phyloP scores from a whole-genome alignment of 2,888 invertebrate genomes.

The Andrena praecox region DNA sequence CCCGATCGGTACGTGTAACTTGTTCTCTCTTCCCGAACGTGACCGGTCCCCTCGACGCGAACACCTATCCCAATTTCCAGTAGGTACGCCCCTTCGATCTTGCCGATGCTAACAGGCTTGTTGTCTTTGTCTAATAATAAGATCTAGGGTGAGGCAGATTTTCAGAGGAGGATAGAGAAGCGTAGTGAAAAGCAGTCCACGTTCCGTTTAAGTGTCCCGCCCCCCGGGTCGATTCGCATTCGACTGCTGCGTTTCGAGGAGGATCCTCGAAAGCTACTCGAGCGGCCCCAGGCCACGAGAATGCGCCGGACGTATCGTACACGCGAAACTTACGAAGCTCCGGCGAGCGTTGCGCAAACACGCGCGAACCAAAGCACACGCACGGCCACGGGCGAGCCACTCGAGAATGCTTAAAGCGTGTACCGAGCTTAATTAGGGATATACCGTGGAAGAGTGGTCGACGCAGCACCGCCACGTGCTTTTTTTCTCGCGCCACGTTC shows the following conservation, averaged over 20 bases:
- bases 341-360: conserved; percentile 50
- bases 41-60: no score
- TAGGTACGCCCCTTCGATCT: no score
- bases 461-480: conserved; percentile 74
- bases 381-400: conserved; percentile 41
- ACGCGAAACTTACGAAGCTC: conserved; percentile 51
- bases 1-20: neutral
- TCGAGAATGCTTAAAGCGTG: conserved; percentile 67
- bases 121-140: neutral
- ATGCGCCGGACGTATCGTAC: conserved; percentile 56
- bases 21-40: neutral
- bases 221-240: conserved; percentile 54
- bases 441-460: conserved; percentile 69
- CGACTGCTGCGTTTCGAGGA: conserved; percentile 66
- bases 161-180: neutral
- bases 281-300: conserved; percentile 63
- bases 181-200: conserved; percentile 1
- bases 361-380: conserved; percentile 40
- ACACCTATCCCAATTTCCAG: no score
- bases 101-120: no score
- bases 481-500: conserved; percentile 57
- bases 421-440: conserved; percentile 77
- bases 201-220: conserved; percentile 52
- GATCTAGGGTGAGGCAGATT: neutral
- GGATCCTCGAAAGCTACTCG: conserved; percentile 69